A percentile compares a stretch with the other conserved stretches of the same genome.
Conservation (phyloP, 2,797 vertebrate species). For the Sus cebifrons region DNA sequence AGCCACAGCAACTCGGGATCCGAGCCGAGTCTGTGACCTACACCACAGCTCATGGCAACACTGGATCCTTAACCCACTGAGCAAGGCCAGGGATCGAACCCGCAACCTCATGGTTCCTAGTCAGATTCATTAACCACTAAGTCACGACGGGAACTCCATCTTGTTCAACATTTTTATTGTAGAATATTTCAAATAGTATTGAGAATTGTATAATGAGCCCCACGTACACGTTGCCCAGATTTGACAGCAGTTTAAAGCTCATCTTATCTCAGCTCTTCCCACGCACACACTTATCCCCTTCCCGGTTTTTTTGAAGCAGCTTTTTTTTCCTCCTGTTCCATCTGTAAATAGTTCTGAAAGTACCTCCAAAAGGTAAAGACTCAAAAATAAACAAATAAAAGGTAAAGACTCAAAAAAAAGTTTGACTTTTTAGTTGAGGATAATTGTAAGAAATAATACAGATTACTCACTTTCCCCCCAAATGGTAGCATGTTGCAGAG, state of each 20-base stretch:
- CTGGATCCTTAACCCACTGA: no score
- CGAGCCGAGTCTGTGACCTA: no score
- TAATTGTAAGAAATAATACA: background rate
- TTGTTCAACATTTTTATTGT: background rate
- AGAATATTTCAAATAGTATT: background rate
- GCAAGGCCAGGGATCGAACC: no score
- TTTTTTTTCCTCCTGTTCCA: background rate
- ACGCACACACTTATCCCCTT: background rate
- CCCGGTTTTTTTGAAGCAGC: background rate
- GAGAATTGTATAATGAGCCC: background rate
- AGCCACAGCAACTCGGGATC: no score
- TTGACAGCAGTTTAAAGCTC: background rate
- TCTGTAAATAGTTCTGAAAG: background rate
- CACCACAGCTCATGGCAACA: no score
- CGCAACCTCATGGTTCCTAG: no score
- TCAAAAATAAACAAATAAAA: background rate
- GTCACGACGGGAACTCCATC: background rate
- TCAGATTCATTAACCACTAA: no score
- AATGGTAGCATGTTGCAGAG: background rate
- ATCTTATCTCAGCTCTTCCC: background rate
- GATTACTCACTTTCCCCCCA: background rate
- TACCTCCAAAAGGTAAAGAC: conserved; percentile 14
- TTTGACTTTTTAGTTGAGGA: background rate
- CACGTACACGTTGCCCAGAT: background rate
- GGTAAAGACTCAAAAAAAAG: background rate